phyloP scores from a whole-genome alignment of 1,140 invertebrate species.

The Delia radicum region DNA sequence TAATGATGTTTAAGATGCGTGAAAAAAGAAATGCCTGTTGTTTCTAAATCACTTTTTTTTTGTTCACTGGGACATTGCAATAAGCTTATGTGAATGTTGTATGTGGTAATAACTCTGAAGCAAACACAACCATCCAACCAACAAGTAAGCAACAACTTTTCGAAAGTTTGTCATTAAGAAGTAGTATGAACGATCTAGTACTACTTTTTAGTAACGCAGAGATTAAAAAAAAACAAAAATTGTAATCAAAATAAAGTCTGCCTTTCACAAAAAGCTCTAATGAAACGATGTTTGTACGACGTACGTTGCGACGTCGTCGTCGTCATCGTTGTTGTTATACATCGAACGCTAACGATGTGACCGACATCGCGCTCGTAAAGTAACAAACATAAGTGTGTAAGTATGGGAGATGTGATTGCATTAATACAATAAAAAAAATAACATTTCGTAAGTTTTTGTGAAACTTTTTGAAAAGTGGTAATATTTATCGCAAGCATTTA shows the following conservation, averaged over 20 bases:
- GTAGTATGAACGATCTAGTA: neutral
- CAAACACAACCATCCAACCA: neutral
- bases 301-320: neutral
- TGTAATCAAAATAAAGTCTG: constrained; percentile 20
- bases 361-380: neutral
- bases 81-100: neutral
- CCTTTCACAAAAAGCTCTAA: constrained; percentile 22
- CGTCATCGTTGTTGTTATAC: neutral
- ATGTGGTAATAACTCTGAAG: neutral
- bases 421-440: constrained; percentile 10
- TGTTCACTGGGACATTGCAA: neutral
- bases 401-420: constrained; percentile 17
- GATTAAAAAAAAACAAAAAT: too few relatives aligned
- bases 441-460: constrained; percentile 13
- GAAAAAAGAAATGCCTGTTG: neutral
- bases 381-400: constrained; percentile 16
- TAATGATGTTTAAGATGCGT: neutral
- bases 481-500: constrained; percentile 15
- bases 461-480: constrained; percentile 19
- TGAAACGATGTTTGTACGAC: neutral
- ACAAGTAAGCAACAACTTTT: neutral
- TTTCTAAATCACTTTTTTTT: neutral
- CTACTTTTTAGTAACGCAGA: constrained; percentile 13
- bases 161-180: constrained; percentile 18
- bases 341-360: neutral